Conservation (phyloP, 1,140 invertebrate species). For the Drosophila bocqueti region DNA sequence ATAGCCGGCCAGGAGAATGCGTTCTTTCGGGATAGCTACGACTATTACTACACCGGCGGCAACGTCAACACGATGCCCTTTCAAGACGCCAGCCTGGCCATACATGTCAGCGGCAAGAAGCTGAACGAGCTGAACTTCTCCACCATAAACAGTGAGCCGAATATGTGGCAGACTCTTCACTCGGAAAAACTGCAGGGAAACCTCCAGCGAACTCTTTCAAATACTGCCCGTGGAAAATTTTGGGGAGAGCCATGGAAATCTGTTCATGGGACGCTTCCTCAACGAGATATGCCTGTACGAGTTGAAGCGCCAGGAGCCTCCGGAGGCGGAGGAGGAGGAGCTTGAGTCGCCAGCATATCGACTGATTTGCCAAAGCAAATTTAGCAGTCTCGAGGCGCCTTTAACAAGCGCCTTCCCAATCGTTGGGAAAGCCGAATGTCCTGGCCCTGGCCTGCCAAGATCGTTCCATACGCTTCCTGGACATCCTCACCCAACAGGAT, state of each 20-base stretch:
- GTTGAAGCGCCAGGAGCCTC: constrained; percentile 10
- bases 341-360: constrained; percentile 9
- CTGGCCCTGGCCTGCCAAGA: constrained; percentile 62
- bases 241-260: constrained; percentile 18
- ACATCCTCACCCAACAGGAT: constrained; percentile 43
- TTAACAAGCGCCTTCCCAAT: constrained; percentile 53
- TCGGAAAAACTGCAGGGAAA: constrained; percentile 3
- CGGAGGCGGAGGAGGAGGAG: neutral
- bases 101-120: constrained; percentile 54
- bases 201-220: constrained; percentile 65
- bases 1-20: constrained; percentile 61
- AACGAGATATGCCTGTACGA: constrained; percentile 60
- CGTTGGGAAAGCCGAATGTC: constrained; percentile 2
- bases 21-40: constrained; percentile 64
- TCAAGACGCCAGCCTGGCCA: constrained; percentile 15
- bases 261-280: constrained; percentile 44
- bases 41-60: constrained; percentile 72
- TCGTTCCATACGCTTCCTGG: constrained; percentile 51
- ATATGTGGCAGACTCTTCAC: constrained; percentile 44
- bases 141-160: constrained; percentile 30
- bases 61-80: constrained; percentile 44
- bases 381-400: constrained; percentile 27
- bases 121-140: constrained; percentile 52
- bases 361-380: constrained; percentile 32
- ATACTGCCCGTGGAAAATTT: constrained; percentile 40